Evolutionary conservation across 2,113 vertebrate species (phyloP), one percentile per base, ranked within the genome.

Genomic region (Illadopsis cleaveri): DNA sequence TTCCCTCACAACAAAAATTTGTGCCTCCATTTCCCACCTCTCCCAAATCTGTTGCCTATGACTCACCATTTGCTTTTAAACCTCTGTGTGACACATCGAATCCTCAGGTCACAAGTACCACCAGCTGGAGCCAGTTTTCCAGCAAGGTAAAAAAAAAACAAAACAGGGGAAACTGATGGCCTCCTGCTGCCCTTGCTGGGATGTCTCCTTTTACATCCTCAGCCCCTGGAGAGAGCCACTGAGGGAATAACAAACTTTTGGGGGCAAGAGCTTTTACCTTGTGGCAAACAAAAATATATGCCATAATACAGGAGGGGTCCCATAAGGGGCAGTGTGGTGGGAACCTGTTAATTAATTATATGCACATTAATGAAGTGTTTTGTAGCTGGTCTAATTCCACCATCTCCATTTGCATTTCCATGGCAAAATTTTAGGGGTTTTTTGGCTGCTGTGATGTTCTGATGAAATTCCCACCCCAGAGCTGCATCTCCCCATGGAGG

Each of bases 241-340:
- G 50, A 87, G 90, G 92, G 62, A 91, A 87, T 47, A 92, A 53
- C 30, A 92, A 73, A 57, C 11, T 50, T 89, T 71, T 77, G 83
- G 92, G 84, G 89, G 80, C 77, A 95, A 85, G 62, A 81, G 25
- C 7, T 2, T 86, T 94, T 94, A 56, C 78, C 94, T 68, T 81
- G 38, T 4, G 27, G 38, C 23, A 54, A 85, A 89, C 71, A 38
- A 75, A 58, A 56, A 33, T 25, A 15, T 9, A 47, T 57, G 51
- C 61, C 45, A 7, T 44, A 70, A 57, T 8, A 60, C 51, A 77
- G 57, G 68, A 82, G 76, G 76, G 48, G 53, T 56, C 42, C 71
- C 45, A 45, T 91, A 58, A 94, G 88, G 7, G 8, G 5, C 30
- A 10, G 21, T 0, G 0, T 38, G 35, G 24, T 56, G 37, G 11